Conservation (phyloP, 2,113 vertebrate genomes). For the Pycnonotus jocosus region DNA sequence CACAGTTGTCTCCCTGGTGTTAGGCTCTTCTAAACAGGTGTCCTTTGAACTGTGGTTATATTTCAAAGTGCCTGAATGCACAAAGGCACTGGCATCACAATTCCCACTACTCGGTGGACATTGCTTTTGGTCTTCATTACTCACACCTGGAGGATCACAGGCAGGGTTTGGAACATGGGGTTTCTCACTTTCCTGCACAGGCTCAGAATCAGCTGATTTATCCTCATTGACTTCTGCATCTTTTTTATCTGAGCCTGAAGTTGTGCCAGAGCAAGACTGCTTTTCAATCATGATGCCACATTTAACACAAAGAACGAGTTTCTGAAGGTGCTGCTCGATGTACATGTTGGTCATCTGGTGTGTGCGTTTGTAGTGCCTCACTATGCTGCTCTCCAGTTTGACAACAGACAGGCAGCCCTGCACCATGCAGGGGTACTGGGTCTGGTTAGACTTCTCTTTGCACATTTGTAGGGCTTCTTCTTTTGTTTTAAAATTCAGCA, state of each 20-base stretch:
- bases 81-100: slow-evolving; percentile 60
- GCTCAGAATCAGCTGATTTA: background rate
- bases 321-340: slow-evolving; percentile 70
- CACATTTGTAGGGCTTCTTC: slow-evolving; percentile 96
- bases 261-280: slow-evolving; percentile 36
- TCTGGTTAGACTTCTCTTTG: slow-evolving; percentile 80
- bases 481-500: slow-evolving; percentile 73
- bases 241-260: slow-evolving; percentile 49
- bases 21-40: slow-evolving; percentile 57
- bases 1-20: slow-evolving; percentile 15
- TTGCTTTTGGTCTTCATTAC: slow-evolving; percentile 31
- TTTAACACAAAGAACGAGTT: slow-evolving; percentile 79
- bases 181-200: background rate
- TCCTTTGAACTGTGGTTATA: slow-evolving; percentile 65
- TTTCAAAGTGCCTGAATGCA: slow-evolving; percentile 68
- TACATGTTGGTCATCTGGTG: slow-evolving; percentile 78
- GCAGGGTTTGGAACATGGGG: background rate
- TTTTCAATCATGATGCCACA: slow-evolving; percentile 72
- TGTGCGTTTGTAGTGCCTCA: slow-evolving; percentile 85
- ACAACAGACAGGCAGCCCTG: slow-evolving; percentile 91
- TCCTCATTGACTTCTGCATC: slow-evolving; percentile 1
- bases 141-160: background rate
- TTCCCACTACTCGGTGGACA: slow-evolving; percentile 26
- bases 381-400: slow-evolving; percentile 80
- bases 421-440: slow-evolving; percentile 91